phyloP scores from a whole-genome alignment of 2,797 vertebrate species.

The Sebastes dallii region DNA sequence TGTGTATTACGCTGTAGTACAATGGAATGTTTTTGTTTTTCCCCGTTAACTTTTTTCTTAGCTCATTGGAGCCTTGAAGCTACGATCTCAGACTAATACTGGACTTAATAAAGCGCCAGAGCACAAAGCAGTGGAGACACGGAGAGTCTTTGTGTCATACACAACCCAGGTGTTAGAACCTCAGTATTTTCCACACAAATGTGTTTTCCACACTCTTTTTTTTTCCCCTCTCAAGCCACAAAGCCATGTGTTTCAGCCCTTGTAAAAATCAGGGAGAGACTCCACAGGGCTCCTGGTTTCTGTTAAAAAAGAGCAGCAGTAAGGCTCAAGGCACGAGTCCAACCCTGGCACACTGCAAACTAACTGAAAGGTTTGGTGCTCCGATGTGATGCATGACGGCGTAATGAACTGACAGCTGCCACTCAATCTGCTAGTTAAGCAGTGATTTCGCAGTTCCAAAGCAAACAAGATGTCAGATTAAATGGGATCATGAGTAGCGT shows the following conservation, averaged over 20 bases:
- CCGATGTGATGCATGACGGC: not conserved
- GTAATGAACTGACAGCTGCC: conserved; percentile 28
- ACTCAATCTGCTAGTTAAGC: conserved; percentile 28
- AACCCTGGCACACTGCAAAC: not conserved
- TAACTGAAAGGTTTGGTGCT: conserved; percentile 1
- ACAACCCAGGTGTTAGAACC: conserved; percentile 66
- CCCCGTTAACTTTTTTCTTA: conserved; percentile 52
- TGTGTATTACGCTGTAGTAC: not conserved
- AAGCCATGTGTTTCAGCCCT: conserved; percentile 59
- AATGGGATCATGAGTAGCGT: conserved; percentile 18
- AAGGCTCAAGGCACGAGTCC: conserved; percentile 8
- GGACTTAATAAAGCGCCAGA: conserved; percentile 33
- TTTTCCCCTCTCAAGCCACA: conserved; percentile 18
- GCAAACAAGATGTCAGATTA: conserved; percentile 49
- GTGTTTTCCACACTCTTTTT: conserved; percentile 53
- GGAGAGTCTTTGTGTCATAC: conserved; percentile 62
- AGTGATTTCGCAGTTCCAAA: not conserved
- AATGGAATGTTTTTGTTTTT: conserved; percentile 36
- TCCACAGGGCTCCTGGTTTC: conserved; percentile 34
- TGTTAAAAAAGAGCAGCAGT: conserved; percentile 32
- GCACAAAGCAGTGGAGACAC: conserved; percentile 44
- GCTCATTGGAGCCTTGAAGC: conserved; percentile 56
- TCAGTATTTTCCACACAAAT: conserved; percentile 67
- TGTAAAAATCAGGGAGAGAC: conserved; percentile 50
- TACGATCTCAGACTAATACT: conserved; percentile 42